Evolutionary conservation across 2,888 invertebrate species (phyloP).

Genomic region (Xestia c-nigrum): DNA sequence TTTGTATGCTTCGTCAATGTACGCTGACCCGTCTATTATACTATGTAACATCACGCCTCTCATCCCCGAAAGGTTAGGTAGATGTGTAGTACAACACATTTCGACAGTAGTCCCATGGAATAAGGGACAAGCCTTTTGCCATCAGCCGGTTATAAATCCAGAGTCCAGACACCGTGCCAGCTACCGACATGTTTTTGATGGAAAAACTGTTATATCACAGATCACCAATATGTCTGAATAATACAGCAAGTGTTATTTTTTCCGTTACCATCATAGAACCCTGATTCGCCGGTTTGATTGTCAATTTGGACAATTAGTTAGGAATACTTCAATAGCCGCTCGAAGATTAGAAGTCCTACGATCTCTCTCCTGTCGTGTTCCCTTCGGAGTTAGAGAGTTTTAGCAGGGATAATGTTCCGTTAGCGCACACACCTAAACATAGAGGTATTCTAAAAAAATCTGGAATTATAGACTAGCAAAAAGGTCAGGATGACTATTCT

Average conservation of each 20-base stretch:
- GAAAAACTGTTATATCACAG: too few relatives aligned
- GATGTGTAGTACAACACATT: too few relatives aligned
- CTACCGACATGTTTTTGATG: too few relatives aligned
- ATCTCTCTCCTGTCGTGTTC: neutral
- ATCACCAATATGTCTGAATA: too few relatives aligned
- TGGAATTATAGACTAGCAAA: neutral
- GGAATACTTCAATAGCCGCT: neutral
- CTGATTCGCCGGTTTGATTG: neutral
- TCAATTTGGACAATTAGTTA: neutral
- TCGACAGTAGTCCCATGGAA: too few relatives aligned
- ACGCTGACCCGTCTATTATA: neutral
- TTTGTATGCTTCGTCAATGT: constrained; percentile 12
- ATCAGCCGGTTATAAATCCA: too few relatives aligned
- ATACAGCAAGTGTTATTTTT: neutral
- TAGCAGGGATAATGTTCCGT: neutral
- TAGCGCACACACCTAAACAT: neutral
- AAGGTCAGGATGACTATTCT: neutral
- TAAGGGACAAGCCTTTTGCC: too few relatives aligned
- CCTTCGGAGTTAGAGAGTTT: neutral
- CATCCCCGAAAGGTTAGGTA: neutral
- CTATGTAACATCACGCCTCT: neutral
- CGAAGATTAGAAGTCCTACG: neutral
- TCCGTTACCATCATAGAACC: neutral
- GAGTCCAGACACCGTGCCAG: too few relatives aligned
- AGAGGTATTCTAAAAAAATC: too few relatives aligned